Base-by-base conservation (phyloP, 2,888 invertebrate species). In the Eudemis profundana region DNA sequence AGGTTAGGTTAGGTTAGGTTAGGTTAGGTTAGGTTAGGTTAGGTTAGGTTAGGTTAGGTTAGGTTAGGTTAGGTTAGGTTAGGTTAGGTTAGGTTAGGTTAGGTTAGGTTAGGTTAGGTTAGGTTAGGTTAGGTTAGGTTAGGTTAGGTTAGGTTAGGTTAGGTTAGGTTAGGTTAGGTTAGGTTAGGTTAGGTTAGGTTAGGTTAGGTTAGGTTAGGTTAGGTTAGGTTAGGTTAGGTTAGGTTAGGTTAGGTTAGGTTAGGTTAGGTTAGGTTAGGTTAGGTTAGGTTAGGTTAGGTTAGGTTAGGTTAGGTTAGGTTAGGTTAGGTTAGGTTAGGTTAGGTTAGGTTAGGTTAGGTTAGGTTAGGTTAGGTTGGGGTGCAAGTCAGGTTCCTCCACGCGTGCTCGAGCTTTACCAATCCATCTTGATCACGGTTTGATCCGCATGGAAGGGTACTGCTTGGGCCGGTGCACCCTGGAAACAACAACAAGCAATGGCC, bases 131-230 rank as follows among this genome's bases (percentile, higher is more conserved):
- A 36, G 50, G 50, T 51, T 51, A 36, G 50, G 54, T 54, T 54
- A 42, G 38, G 54, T 51, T 51, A 36, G 50, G 50, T 51, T 51
- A 68, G 69, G 70, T 70, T 69, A 68, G 68, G 66, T 69, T 67
- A 65, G 70, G 68, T 70, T 69, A 67, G 69, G 68, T 69, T 68
- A 63, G 68, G 66, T 64, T 66, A 61, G 69, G 66, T 66, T 66
- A 64, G 69, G 66, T 69, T 68, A 68, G 69, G 69, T 68, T 68
- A 68, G 69, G 69, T 69, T 69, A 67, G 69, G 69, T 69, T 69
- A 68, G 69, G 69, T 69, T 69, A 69, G 69, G 69, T 69, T 69
- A 67, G 66, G 68, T 64, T 61, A 61, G 66, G 68, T 59, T 61
- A 60, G 68, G 66, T 64, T 67, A 61, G 64, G 67, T 64, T 64